phyloP scores from a whole-genome alignment of 1,140 invertebrate genomes.

The Drosophila grimshawi region DNA sequence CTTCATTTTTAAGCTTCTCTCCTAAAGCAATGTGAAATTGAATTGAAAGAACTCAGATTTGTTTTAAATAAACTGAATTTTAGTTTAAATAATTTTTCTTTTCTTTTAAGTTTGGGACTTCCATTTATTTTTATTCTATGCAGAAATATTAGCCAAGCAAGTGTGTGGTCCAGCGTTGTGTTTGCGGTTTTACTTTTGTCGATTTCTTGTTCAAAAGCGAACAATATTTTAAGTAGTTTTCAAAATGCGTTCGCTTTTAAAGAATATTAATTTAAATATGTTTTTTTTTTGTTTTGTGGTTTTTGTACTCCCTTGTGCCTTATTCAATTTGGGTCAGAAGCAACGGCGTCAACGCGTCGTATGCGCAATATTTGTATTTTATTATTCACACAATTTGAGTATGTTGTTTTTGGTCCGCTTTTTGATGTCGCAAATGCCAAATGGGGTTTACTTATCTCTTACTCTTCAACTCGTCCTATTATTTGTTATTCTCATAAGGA shows the following conservation, averaged over 20 bases:
- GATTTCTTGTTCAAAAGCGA: no score
- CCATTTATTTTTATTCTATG: background rate
- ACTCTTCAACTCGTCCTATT: background rate
- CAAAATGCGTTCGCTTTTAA: background rate
- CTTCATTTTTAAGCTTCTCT: no score
- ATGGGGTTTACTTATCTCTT: background rate
- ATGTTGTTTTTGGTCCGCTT: constrained; percentile 4
- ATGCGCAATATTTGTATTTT: constrained; percentile 58
- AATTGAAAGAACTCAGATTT: no score
- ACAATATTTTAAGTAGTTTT: no score
- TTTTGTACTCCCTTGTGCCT: constrained; percentile 12
- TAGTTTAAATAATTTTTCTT: no score
- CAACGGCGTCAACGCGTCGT: constrained; percentile 63
- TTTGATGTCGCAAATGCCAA: background rate
- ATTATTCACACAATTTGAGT: constrained; percentile 15
- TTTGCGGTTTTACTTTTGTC: no score
- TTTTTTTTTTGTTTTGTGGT: background rate
- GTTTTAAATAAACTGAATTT: no score
- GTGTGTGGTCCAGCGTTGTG: no score
- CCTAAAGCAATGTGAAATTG: no score
- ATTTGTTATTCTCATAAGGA: background rate
- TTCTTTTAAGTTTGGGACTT: background rate
- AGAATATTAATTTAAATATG: background rate
- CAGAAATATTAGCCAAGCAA: no score
- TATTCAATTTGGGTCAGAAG: constrained; percentile 11